These are phyloP conservation scores for Rhinogobius similis DNA, from an alignment of 2,113 vertebrate genomes.

Conservation along the genomic window DNA sequence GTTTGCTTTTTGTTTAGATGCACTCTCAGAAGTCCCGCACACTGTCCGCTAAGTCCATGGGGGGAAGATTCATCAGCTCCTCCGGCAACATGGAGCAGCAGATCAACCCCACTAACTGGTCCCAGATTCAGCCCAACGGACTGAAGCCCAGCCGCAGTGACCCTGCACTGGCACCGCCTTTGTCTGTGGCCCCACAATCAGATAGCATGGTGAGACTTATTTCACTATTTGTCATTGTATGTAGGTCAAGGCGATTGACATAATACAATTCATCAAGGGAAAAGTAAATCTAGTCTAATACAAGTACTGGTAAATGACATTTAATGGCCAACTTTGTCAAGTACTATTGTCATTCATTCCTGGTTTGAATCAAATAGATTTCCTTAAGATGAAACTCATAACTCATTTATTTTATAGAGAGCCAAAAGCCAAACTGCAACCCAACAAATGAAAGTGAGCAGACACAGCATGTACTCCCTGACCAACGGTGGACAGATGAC, in stretches of 20 bases:
- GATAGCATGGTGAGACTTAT: conserved; percentile 25
- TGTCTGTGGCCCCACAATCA: background rate
- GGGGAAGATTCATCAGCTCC: conserved; percentile 71
- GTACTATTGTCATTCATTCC: background rate
- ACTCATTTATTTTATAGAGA: conserved; percentile 25
- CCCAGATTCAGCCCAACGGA: conserved; percentile 62
- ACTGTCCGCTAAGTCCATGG: conserved; percentile 19
- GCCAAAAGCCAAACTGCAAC: conserved; percentile 40
- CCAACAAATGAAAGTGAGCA: conserved; percentile 70
- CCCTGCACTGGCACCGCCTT: conserved; percentile 75
- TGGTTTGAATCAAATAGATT: background rate
- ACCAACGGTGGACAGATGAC: conserved; percentile 9
- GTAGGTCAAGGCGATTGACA: background rate
- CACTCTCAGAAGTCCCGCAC: conserved; percentile 37
- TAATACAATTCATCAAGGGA: no score
- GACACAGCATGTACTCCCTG: conserved; percentile 56
- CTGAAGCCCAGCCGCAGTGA: conserved; percentile 86
- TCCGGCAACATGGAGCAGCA: conserved; percentile 82
- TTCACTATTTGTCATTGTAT: background rate
- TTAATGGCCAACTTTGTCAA: background rate
- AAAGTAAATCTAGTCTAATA: no score
- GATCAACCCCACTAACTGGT: conserved; percentile 53
- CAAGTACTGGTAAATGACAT: background rate
- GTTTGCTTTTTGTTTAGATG: conserved; percentile 20
- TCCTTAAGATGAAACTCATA: no score